These are phyloP conservation scores for Pseudorasbora parva DNA, from an alignment of 2,113 vertebrate species.

Conservation along the genomic window DNA sequence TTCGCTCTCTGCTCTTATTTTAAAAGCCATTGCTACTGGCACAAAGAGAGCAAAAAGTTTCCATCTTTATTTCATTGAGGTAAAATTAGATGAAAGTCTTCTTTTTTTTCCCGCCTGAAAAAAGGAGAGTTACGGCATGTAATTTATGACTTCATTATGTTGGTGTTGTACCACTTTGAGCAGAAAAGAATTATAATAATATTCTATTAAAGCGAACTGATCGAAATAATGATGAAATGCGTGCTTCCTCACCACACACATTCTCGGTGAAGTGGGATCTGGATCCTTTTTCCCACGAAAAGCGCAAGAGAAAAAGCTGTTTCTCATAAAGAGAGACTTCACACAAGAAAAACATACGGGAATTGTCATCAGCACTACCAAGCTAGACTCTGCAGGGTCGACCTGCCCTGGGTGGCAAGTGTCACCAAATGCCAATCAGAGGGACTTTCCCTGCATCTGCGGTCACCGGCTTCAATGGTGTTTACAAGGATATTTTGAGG, in stretches of 20 bases:
- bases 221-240: constrained; percentile 51
- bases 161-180: constrained; percentile 46
- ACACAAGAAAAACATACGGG: constrained; percentile 58
- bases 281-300: constrained; percentile 50
- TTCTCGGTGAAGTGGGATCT: constrained; percentile 45
- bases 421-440: constrained; percentile 40
- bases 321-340: constrained; percentile 62
- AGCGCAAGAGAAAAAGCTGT: constrained; percentile 58
- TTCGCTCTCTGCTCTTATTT: constrained; percentile 26
- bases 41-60: constrained; percentile 56
- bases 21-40: constrained; percentile 62
- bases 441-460: neutral
- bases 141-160: constrained; percentile 59
- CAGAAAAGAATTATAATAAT: constrained; percentile 55
- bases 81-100: constrained; percentile 56
- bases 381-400: constrained; percentile 39
- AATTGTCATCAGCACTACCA: constrained; percentile 54
- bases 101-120: constrained; percentile 24
- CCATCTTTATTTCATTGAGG: constrained; percentile 65
- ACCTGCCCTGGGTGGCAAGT: constrained; percentile 51
- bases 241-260: constrained; percentile 29
- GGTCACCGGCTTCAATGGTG: neutral
- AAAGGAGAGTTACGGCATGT: constrained; percentile 40
- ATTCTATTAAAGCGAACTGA: constrained; percentile 55
- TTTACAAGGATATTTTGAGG: constrained; percentile 9